A percentile compares a stretch with the other conserved stretches of the same genome.
phyloP scores from a whole-genome alignment of 2,113 vertebrate genomes.

The Lynx canadensis region DNA sequence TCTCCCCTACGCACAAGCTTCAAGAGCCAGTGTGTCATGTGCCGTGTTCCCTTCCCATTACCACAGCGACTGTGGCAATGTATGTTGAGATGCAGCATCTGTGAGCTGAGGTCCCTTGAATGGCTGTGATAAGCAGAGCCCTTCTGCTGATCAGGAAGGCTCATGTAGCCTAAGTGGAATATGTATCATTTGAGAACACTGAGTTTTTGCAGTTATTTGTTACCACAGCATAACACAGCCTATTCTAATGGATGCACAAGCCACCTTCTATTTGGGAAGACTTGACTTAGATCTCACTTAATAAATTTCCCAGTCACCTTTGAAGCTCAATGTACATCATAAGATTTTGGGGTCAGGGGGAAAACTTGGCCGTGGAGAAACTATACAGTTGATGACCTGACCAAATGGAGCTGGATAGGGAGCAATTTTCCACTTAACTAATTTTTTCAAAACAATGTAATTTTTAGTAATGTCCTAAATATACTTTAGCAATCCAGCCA shows the following conservation, averaged over 20 bases:
- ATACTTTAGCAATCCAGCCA: neutral
- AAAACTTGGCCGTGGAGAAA: neutral
- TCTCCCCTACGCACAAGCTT: neutral
- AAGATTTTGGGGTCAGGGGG: neutral
- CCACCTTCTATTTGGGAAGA: neutral
- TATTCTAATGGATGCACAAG: neutral
- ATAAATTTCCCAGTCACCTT: neutral
- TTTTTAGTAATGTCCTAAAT: neutral
- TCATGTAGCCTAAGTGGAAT: neutral
- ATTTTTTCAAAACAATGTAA: conserved; percentile 20
- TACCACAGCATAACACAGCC: neutral
- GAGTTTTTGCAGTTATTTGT: neutral
- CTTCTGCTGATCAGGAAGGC: neutral
- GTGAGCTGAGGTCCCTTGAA: neutral
- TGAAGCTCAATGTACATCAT: neutral
- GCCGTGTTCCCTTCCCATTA: neutral
- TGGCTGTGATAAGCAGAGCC: neutral
- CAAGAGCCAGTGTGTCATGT: neutral
- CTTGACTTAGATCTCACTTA: neutral
- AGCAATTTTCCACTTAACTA: conserved; percentile 4
- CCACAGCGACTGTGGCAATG: neutral
- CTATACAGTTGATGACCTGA: neutral
- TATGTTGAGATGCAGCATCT: neutral
- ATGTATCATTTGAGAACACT: neutral
- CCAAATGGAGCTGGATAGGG: neutral